Base-by-base conservation (phyloP, 1,140 invertebrate genomes). In the Drosophila busckii region DNA sequence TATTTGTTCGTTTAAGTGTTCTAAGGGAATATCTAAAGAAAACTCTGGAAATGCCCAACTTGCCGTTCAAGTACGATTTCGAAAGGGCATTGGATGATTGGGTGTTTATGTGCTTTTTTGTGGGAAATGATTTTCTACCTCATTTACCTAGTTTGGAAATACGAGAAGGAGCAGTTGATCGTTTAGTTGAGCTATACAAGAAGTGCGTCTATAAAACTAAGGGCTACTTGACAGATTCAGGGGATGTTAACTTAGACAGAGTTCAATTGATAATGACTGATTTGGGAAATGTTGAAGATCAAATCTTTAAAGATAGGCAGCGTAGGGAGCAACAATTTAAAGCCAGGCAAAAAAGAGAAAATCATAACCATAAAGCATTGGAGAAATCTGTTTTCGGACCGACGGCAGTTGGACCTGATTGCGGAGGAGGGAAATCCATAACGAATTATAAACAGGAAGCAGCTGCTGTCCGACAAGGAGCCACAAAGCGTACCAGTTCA, bases 61-160 rank as follows among this genome's bases (percentile, higher is more conserved):
- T 99, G 8, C 97, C 97, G 1, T 99, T 99, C 86, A 58, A 42
- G 16, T 96, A 95, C 85, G 93, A 95, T 69, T 96, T 96, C 84
- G 95, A 98, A 83, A 88, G 96, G 54, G 96, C 92, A 1, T 85
- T 98, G 2, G 98, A 99, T 88, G 98, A 99, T 89, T 99, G 98
- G 98, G 98, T 99, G 0, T 99, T 99, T 87, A 99, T 99, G 97
- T 99, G 98, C 88, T 99, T 99, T 89, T 99, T 99, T 89, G 98
- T 99, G 46, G 98, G 98, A 28, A 99, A 99, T 89, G 98, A 99
- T 90, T 99, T 99, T 88, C 88, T 99, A 64, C 98, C 98, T 8
- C 98, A 99, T 91, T 90, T 99, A 48, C 98, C 98, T 8, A 99
- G 97, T 13, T 88, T 99, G 53, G 98, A 99, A 90, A 99, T 99